Base-by-base conservation (phyloP, 2,888 invertebrate species). In the Auanema sp. region DNA sequence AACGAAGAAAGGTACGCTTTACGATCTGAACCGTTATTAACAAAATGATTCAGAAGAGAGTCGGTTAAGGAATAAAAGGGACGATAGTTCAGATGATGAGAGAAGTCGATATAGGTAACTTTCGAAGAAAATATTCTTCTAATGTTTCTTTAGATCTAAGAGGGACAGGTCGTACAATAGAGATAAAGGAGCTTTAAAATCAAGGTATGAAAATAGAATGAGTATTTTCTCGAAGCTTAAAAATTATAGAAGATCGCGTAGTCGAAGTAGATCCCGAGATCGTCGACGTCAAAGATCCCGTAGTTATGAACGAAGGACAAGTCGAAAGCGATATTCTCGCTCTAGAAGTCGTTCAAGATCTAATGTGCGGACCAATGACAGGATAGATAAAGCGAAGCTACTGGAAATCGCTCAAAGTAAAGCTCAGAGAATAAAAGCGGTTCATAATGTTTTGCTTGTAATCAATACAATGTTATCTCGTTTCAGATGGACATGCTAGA, bases 351-450 rank as follows among this genome's bases (percentile, higher is more conserved):
- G 44, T 4, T 57, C 58, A 18, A 44, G 18, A 24, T 59, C 59
- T 56, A 16, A 33, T 52, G 33, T 33, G 21, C 52, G 25, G 18
- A 54, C 40, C 12, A 51, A 56, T 10, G 11, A n/a, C 44, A 10
- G 52, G 18, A 78, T 79, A 43, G 77, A 79, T 57, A 79, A 79
- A 53, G 68, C 68, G 10, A 72, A 76, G 47, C 56, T 79, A 44
- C 59, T 79, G 44, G 72, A 66, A 25, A 77, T 79, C 62, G 79
- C 79, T 11, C 72, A 72, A 23, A 68, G 61, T 33, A 80, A 77
- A 47, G 64, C 72, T 23, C 69, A 70, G n/a, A 62, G 64, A 53
- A 64, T 71, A 61, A 66, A 69, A 41, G 69, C 62, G 60, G 71
- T 60, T 23, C 10, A 21, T 18, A 47, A 43, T 43, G 47, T 18